Percentiles rank a stretch among this genome's conserved stretches.
These are phyloP conservation scores for Peromyscus nudipes DNA, from an alignment of 2,797 vertebrate species.

Conservation along the genomic window DNA sequence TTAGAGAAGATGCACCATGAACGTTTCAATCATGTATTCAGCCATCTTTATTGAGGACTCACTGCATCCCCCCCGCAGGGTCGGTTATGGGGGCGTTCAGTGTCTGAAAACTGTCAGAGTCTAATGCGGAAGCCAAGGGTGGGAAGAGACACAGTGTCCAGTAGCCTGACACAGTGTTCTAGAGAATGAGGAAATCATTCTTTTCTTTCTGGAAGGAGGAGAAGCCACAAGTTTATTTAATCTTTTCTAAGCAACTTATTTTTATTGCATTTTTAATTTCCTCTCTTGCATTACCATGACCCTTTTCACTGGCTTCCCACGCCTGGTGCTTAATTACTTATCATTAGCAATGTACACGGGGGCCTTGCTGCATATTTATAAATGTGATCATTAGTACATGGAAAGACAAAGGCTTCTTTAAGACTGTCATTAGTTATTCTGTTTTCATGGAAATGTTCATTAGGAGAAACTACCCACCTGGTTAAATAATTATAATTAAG, in stretches of 20 bases:
- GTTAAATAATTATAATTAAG: slow-evolving; percentile 93
- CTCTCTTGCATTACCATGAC: slow-evolving; percentile 90
- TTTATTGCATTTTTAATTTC: slow-evolving; percentile 92
- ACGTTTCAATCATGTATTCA: background rate
- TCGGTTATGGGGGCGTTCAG: background rate
- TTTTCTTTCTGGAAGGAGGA: slow-evolving; percentile 83
- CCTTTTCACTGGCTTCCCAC: slow-evolving; percentile 91
- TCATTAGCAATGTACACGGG: slow-evolving; percentile 92
- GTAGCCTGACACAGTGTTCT: slow-evolving; percentile 22
- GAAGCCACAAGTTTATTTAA: slow-evolving; percentile 89
- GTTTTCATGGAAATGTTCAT: slow-evolving; percentile 93
- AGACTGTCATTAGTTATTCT: slow-evolving; percentile 92
- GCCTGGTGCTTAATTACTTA: slow-evolving; percentile 92
- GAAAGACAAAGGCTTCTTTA: slow-evolving; percentile 92
- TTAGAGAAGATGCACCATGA: background rate
- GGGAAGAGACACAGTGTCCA: background rate
- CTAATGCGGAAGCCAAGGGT: background rate
- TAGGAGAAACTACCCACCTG: slow-evolving; percentile 93
- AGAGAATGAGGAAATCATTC: slow-evolving; percentile 52
- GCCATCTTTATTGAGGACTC: background rate
- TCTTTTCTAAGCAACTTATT: slow-evolving; percentile 90
- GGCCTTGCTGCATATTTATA: slow-evolving; percentile 92
- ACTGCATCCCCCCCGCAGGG: background rate
- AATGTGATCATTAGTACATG: slow-evolving; percentile 92
- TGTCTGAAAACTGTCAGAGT: background rate